Percentiles rank a stretch among this genome's conserved stretches.
Conservation (phyloP, 2,797 vertebrate genomes). For the Chaetophractus vellerosus region DNA sequence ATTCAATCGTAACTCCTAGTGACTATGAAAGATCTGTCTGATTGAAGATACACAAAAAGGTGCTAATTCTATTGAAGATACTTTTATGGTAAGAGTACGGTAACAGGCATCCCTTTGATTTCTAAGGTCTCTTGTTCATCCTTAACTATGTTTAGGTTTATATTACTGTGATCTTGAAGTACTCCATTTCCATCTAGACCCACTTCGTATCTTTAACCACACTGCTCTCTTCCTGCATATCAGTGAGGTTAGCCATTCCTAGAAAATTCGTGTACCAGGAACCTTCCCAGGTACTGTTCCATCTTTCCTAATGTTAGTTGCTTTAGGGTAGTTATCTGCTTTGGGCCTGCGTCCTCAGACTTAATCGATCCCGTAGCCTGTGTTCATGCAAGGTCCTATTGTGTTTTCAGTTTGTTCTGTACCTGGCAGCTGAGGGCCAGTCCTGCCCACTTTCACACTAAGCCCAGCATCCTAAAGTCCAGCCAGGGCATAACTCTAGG, state of each 20-base stretch:
- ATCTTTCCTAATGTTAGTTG: not conserved
- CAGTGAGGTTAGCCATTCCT: not conserved
- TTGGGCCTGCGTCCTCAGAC: not conserved
- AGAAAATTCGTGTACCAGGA: not conserved
- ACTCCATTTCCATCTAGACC: not conserved
- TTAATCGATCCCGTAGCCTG: not conserved
- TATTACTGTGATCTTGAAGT: not conserved
- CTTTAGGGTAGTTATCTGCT: not conserved
- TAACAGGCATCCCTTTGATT: not conserved
- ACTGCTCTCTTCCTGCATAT: not conserved
- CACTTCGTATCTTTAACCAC: not conserved
- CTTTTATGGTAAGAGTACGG: not conserved
- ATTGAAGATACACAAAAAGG: not conserved
- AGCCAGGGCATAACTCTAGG: not conserved
- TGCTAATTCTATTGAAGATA: not conserved
- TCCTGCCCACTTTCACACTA: not conserved
- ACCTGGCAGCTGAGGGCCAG: not conserved
- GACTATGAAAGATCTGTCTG: not conserved
- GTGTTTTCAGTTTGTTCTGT: not conserved
- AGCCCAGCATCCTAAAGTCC: not conserved
- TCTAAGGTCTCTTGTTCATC: not conserved
- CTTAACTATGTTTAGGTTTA: not conserved
- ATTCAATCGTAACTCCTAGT: not conserved
- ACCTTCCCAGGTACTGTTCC: not conserved
- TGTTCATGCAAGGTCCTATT: too few species aligned